Base-by-base conservation (phyloP, 2,888 invertebrate species). In the Urechis unicinctus region DNA sequence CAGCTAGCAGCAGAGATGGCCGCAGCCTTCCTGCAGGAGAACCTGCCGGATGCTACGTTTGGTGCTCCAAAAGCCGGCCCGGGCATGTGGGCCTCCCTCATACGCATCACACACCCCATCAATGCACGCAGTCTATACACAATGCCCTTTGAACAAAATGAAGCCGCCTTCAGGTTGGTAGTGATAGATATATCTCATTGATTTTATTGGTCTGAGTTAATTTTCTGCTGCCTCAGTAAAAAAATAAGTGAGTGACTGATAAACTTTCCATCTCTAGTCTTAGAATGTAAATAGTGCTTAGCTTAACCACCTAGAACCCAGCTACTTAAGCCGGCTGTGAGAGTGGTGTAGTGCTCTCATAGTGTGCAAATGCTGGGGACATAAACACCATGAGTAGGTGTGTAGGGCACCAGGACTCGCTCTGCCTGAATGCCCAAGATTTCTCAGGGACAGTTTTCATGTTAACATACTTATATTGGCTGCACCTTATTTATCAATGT, bases 1-100 rank as follows among this genome's bases (percentile, higher is more conserved):
- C 92, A 95, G 67, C 81, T 97, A 52, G 97, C 97, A 0, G 88
- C 89, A 65, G 95, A 98, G 82, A 92, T 98, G 88, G 97, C 97
- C 0, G 92, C 94, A 68, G 92, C 95, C 5, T 95, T 97, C 69
- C 82, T 98, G 1, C 91, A 90, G 55, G 96, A 97, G 77, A 88
- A 94, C 61, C 81, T 96, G 2, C 93, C 96, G 1, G 97, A 98
- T 80, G 88, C 88, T 69, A 82, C 88, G 1, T 99, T 96, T 78
- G 92, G 96, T 0, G 90, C 96, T 0, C 95, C 97, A 0, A 93
- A 96, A 80, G 97, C 97, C 21, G 96, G 66, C 78, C 84, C 80
- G 71, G 95, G 94, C 2, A 88, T 95, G 85, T 98, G 98, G 97
- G 95, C 95, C 0, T 95, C 81, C 89, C 56, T 69, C 6, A 67